A percentile compares a stretch with the other conserved stretches of the same genome.
Evolutionary conservation across 1,140 invertebrate species (phyloP).

Genomic region (Ceratosolen fusciceps): DNA sequence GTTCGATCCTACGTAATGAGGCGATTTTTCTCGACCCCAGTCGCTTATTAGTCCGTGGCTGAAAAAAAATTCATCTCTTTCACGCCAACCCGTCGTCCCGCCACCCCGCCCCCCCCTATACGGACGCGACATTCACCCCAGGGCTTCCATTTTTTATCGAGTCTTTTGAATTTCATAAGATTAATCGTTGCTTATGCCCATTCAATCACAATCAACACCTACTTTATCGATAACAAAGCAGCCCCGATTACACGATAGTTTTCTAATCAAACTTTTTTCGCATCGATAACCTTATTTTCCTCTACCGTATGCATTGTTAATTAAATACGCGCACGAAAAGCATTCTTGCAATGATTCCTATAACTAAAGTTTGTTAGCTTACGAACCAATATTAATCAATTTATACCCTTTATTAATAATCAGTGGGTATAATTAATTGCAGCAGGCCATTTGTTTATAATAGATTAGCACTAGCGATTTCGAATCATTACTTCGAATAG

Average conservation of each 20-base stretch:
- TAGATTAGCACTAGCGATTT: too few species aligned
- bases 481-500: too few species aligned
- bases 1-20: not conserved
- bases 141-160: not conserved
- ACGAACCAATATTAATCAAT: too few species aligned
- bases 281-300: not conserved
- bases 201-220: not conserved
- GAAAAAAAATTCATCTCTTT: too few species aligned
- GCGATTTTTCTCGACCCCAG: not conserved
- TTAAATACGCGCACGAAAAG: not conserved
- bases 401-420: too few species aligned
- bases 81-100: too few species aligned
- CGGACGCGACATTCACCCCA: not conserved
- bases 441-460: not conserved
- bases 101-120: too few species aligned
- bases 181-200: not conserved
- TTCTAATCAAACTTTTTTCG: not conserved
- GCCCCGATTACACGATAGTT: not conserved
- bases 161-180: not conserved
- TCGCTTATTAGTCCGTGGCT: not conserved
- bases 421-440: too few species aligned
- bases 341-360: not conserved
- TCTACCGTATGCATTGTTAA: too few species aligned
- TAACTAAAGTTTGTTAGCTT: too few species aligned
- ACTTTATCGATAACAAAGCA: too few species aligned